Evolutionary conservation across 2,797 vertebrate genomes (phyloP).

Genomic region (Leptoclinus maculatus): DNA sequence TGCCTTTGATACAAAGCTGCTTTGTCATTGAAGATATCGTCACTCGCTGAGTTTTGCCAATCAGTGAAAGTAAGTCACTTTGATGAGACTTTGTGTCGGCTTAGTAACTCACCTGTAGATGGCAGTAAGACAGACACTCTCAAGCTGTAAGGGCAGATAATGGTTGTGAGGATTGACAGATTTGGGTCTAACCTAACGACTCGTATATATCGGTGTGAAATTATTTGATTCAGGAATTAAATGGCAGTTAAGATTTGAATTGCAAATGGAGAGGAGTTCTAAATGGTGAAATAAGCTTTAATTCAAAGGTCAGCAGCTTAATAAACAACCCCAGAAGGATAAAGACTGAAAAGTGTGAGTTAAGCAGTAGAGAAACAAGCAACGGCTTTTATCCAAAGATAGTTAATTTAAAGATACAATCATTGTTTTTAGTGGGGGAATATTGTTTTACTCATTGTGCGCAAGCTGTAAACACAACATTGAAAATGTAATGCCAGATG

Average conservation of each 20-base stretch:
- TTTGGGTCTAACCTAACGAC: not conserved
- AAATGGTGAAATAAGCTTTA: not conserved
- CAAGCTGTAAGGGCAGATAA: not conserved
- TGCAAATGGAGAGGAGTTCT: not conserved
- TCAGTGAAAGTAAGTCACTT: not conserved
- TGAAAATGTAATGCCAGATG: no score
- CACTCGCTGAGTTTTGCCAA: not conserved
- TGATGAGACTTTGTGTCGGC: not conserved
- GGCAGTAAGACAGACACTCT: constrained; percentile 14
- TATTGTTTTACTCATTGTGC: not conserved
- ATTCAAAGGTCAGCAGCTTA: not conserved
- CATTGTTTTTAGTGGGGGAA: not conserved
- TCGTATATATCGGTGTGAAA: not conserved
- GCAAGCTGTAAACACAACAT: not conserved
- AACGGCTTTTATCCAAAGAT: not conserved
- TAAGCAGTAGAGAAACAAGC: not conserved
- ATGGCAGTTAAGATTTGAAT: not conserved
- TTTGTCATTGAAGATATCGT: constrained; percentile 7
- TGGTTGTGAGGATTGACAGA: not conserved
- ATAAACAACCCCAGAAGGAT: not conserved
- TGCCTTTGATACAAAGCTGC: constrained; percentile 7
- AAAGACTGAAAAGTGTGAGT: not conserved
- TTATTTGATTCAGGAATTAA: not conserved
- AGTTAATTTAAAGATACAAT: not conserved
- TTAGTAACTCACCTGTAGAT: constrained; percentile 26